phyloP scores from a whole-genome alignment of 1,140 invertebrate genomes.

The Lithobius niger region DNA sequence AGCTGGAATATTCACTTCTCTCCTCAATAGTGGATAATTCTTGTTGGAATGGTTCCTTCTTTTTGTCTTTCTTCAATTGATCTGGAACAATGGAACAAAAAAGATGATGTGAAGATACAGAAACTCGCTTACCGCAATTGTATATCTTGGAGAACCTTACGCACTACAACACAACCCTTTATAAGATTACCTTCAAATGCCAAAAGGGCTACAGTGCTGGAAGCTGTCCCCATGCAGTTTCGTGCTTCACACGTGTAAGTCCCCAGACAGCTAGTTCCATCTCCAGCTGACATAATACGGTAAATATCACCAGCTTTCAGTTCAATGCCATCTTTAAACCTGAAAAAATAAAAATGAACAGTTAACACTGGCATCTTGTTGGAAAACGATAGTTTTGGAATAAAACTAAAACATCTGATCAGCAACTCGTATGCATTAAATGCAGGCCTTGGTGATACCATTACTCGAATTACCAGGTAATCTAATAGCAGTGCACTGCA shows the following conservation, averaged over 20 bases:
- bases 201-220: conserved; percentile 69
- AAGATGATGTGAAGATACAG: too few species aligned
- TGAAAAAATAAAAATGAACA: background rate
- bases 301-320: conserved; percentile 81
- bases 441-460: too few species aligned
- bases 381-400: background rate
- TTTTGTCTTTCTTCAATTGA: conserved; percentile 7
- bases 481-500: too few species aligned
- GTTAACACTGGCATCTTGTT: too few species aligned
- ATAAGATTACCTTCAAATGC: conserved; percentile 82
- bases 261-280: conserved; percentile 76
- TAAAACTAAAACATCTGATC: background rate
- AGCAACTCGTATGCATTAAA: too few species aligned
- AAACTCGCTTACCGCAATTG: too few species aligned
- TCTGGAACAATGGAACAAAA: background rate
- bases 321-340: conserved; percentile 73
- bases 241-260: conserved; percentile 85
- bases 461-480: too few species aligned
- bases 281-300: conserved; percentile 71
- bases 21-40: conserved; percentile 13
- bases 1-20: conserved; percentile 9
- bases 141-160: too few species aligned
- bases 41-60: conserved; percentile 6
- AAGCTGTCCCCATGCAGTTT: conserved; percentile 82
- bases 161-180: too few species aligned